A percentile compares a stretch with the other conserved stretches of the same genome.
phyloP scores from a whole-genome alignment of 30 jellyfish, hydroid and myxozoan genomes.

The Sanderia malayensis region DNA sequence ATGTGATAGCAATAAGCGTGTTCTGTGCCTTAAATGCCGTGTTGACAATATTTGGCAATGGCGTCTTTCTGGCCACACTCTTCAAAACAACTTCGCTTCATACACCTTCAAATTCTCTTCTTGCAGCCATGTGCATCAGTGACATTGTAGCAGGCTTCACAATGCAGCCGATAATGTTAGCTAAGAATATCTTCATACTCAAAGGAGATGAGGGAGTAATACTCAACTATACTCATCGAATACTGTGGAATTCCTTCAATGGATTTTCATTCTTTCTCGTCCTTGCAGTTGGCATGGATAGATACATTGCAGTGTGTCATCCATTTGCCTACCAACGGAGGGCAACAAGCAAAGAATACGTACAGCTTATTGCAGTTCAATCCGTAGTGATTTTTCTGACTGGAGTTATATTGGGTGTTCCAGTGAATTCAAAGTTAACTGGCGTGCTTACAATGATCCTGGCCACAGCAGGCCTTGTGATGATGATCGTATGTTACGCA shows the following conservation, averaged over 20 bases:
- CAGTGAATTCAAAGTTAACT: no score
- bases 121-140: conserved; percentile 13
- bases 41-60: no score
- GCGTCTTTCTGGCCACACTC: not conserved
- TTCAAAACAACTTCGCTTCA: conserved; percentile 13
- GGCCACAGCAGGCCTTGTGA: no score
- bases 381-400: no score
- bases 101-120: conserved; percentile 14
- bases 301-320: conserved; percentile 16
- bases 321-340: conserved; percentile 3
- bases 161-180: not conserved
- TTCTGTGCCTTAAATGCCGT: no score
- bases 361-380: no score
- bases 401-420: no score
- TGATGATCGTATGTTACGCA: no score
- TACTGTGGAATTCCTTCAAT: no score
- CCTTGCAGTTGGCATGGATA: conserved; percentile 5
- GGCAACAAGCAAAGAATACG: not conserved
- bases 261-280: conserved; percentile 17
- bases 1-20: no score
- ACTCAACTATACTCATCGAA: not conserved
- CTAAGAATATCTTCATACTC: not conserved
- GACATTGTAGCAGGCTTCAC: conserved; percentile 15
- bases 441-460: no score
- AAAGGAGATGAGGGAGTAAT: not conserved